Evolutionary conservation across 2,113 vertebrate genomes (phyloP).

Genomic region (Coracopsis vasa): DNA sequence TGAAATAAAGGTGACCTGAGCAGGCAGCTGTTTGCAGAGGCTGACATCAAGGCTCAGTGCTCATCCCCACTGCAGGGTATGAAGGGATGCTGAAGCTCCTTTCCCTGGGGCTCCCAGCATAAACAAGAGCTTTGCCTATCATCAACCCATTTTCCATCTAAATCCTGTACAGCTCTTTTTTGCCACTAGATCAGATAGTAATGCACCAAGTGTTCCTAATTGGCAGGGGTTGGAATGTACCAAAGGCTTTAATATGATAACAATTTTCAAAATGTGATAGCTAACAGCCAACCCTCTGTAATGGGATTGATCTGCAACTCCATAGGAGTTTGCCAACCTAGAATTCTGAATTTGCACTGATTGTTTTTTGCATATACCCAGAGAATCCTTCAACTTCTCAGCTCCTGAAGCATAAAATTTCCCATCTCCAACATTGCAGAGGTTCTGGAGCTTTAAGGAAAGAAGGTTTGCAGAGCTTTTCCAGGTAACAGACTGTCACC

Average conservation of each 20-base stretch:
- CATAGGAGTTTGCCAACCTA: neutral
- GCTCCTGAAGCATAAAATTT: neutral
- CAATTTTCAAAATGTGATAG: neutral
- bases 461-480: neutral
- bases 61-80: neutral
- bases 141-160: neutral
- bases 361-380: neutral
- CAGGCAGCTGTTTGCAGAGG: neutral
- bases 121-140: neutral
- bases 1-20: neutral
- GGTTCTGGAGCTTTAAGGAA: neutral
- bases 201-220: neutral
- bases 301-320: neutral
- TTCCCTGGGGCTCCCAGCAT: neutral
- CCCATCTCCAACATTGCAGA: neutral
- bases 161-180: neutral
- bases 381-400: neutral
- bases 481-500: neutral
- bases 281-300: neutral
- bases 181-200: neutral
- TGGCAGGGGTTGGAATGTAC: neutral
- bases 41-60: neutral
- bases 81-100: neutral
- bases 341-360: neutral
- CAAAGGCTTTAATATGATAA: neutral